These are phyloP conservation scores for Thunnus thynnus DNA, from an alignment of 2,113 vertebrate genomes.

Conservation along the genomic window DNA sequence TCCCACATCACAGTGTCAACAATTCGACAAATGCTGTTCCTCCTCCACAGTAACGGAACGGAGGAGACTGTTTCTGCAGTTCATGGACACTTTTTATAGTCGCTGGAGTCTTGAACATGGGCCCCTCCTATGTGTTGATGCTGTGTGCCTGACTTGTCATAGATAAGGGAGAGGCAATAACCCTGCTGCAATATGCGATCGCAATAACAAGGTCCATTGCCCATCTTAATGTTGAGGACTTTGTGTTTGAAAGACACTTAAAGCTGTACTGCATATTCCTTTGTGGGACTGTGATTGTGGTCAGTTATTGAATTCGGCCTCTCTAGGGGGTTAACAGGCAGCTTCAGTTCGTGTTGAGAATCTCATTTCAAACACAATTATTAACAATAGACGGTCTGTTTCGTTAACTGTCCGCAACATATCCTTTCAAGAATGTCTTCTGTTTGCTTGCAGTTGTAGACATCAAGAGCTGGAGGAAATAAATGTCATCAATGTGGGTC, in stretches of 20 bases:
- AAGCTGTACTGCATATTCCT: conserved; percentile 6
- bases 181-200: conserved; percentile 58
- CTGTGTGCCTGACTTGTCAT: conserved; percentile 55
- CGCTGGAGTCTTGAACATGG: conserved; percentile 22
- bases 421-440: conserved; percentile 12
- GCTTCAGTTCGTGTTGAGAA: conserved; percentile 6
- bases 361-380: conserved; percentile 12
- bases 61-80: conserved; percentile 43
- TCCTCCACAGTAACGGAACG: conserved; percentile 34
- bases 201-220: conserved; percentile 50
- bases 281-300: not conserved
- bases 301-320: conserved; percentile 6
- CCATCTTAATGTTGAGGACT: conserved; percentile 40
- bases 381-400: conserved; percentile 14
- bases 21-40: conserved; percentile 34
- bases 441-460: conserved; percentile 36
- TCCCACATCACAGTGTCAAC: conserved; percentile 27
- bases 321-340: conserved; percentile 1
- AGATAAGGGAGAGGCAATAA: conserved; percentile 71
- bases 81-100: conserved; percentile 52
- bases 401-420: conserved; percentile 13
- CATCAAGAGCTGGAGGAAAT: conserved; percentile 3
- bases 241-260: conserved; percentile 22
- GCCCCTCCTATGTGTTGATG: conserved; percentile 34
- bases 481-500: not conserved